These are phyloP conservation scores for Shinisaurus crocodilurus DNA, from an alignment of 2,113 vertebrate species.

Conservation along the genomic window DNA sequence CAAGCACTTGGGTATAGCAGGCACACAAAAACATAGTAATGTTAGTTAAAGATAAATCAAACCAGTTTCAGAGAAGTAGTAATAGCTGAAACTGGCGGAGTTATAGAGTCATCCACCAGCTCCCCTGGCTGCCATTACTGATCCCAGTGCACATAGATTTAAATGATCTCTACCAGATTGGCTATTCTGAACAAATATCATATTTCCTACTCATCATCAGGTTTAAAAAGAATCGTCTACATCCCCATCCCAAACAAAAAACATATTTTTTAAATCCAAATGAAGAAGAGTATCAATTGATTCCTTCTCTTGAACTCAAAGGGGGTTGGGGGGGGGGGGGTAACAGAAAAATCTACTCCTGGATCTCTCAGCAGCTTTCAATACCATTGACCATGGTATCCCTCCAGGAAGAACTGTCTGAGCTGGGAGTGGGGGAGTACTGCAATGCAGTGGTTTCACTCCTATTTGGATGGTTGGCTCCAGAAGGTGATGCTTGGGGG, in stretches of 20 bases:
- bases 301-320: background rate
- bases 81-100: background rate
- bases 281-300: background rate
- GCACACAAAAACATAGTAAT: background rate
- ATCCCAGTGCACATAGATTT: background rate
- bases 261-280: background rate
- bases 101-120: background rate
- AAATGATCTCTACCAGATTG: too few species aligned
- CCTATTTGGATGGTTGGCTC: too few species aligned
- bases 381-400: too few species aligned
- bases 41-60: background rate
- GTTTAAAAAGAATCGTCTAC: background rate
- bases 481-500: too few species aligned
- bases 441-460: too few species aligned
- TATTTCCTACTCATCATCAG: background rate
- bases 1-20: background rate
- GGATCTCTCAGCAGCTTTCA: too few species aligned
- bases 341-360: too few species aligned
- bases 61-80: background rate
- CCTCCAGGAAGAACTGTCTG: too few species aligned
- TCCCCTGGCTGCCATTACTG: background rate
- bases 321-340: too few species aligned
- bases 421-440: too few species aligned
- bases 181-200: background rate
- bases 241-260: background rate